Percentiles rank a stretch among this genome's conserved stretches.
These are phyloP conservation scores for Teleiodes luculella DNA, from an alignment of 2,888 invertebrate genomes.

Conservation along the genomic window DNA sequence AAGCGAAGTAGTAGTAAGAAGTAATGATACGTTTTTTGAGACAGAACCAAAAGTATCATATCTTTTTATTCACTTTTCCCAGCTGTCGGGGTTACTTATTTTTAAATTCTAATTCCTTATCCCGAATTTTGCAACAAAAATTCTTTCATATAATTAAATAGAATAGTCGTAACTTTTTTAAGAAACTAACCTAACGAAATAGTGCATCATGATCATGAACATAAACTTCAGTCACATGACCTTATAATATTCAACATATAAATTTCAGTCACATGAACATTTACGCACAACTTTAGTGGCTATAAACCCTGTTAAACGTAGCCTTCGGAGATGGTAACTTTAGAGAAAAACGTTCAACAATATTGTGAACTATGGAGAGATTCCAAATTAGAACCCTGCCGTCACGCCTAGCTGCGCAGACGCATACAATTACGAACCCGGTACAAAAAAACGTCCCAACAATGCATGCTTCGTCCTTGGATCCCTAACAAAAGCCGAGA, in stretches of 20 bases:
- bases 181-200: background rate
- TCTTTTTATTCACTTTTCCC: too few species aligned
- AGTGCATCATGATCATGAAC: too few species aligned
- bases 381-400: conserved; percentile 50
- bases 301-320: conserved; percentile 39
- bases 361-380: conserved; percentile 45
- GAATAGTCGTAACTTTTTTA: background rate
- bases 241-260: too few species aligned
- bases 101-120: too few species aligned
- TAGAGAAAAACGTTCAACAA: conserved; percentile 17
- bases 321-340: background rate
- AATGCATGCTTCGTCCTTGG: conserved; percentile 73
- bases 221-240: too few species aligned
- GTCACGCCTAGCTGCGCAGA: conserved; percentile 66
- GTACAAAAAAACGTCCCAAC: conserved; percentile 67
- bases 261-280: too few species aligned
- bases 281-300: conserved; percentile 16
- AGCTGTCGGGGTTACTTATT: too few species aligned
- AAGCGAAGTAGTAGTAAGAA: background rate
- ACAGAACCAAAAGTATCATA: too few species aligned
- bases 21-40: background rate
- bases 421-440: conserved; percentile 69
- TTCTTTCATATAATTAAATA: too few species aligned
- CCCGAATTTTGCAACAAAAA: too few species aligned
- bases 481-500: conserved; percentile 74